A percentile compares a stretch with the other conserved stretches of the same genome.
Evolutionary conservation across 2,113 vertebrate species (phyloP).

Genomic region (Alosa alosa): DNA sequence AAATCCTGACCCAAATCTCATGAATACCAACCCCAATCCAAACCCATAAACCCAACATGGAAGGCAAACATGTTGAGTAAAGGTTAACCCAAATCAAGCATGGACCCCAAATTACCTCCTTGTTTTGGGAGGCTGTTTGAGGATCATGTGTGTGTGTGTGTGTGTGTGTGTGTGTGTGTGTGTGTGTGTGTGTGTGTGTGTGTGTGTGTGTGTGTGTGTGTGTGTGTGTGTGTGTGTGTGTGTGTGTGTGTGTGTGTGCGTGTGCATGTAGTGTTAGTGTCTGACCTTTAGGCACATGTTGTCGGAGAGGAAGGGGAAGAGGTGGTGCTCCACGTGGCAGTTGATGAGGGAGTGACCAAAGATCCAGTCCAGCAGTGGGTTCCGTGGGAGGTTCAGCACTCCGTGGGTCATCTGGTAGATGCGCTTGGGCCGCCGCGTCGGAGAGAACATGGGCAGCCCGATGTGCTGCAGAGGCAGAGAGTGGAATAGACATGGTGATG

Average conservation of each 20-base stretch:
- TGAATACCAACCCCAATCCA: not conserved
- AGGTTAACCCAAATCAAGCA: not conserved
- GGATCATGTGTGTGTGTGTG: too few species aligned
- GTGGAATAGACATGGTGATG: not conserved
- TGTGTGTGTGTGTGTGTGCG: not conserved
- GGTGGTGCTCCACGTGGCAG: slow-evolving; percentile 93
- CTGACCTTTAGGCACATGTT: not conserved
- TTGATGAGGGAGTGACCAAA: slow-evolving; percentile 91
- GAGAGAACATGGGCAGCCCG: slow-evolving; percentile 87
- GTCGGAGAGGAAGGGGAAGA: slow-evolving; percentile 79
- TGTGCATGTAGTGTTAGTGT: not conserved
- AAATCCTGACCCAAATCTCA: not conserved
- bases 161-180: too few species aligned
- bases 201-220: not conserved
- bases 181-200: too few species aligned
- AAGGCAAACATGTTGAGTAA: not conserved
- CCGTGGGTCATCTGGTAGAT: slow-evolving; percentile 88
- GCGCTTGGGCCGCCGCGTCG: slow-evolving; percentile 71
- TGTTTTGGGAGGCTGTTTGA: too few species aligned
- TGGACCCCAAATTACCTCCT: not conserved
- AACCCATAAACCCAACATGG: not conserved
- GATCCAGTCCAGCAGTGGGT: slow-evolving; percentile 81
- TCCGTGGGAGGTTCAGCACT: slow-evolving; percentile 85
- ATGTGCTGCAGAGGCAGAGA: slow-evolving; percentile 75
- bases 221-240: not conserved